Evolutionary conservation across 2,888 invertebrate species (phyloP), one percentile per base, ranked within the genome.

Genomic region (Argyresthia goedartella): DNA sequence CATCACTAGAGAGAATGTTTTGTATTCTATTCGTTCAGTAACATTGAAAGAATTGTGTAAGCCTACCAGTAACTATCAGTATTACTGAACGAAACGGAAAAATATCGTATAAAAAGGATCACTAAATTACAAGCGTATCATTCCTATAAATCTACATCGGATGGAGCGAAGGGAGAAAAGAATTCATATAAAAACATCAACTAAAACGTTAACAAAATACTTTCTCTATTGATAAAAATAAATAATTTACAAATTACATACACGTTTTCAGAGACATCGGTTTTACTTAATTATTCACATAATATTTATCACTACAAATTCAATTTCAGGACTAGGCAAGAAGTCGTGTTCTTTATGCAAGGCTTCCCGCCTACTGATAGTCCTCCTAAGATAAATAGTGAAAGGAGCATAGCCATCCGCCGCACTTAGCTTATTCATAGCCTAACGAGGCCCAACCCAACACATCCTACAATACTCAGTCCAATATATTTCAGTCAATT

Each of bases 161-260:
- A 76, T 80, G 80, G 80, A 80, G 77, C 82, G 81, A 81, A 44
- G 65, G 68, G 80, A 74, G 71, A 68, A 71, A 73, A 78, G 75
- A 80, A 70, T 36, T 43, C 9, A 76, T 78, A 77, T 70, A 71
- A 70, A 81, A 85, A 81, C 79, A 85, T 84, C 84, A 85, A 85
- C 85, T 86, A 86, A 81, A 86, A 85, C 85, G 82, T 86, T 85
- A 86, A 86, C 84, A 86, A 85, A 86, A 85, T 86, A 86, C 81
- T 79, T 85, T 85, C 81, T 85, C 85, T 85, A 85, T 85, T 15
- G 13, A n/a, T 42, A 81, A 85, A 84, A 85, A 84, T 71, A 73
- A 73, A 71, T 84, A 85, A 86, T 85, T 82, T 85, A 85, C 85
- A 85, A 78, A 81, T 82, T 81, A 85, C 73, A 81, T 85, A 85